These are phyloP conservation scores for Propithecus perrieri DNA, from an alignment of 2,797 vertebrate species.

Conservation along the genomic window DNA sequence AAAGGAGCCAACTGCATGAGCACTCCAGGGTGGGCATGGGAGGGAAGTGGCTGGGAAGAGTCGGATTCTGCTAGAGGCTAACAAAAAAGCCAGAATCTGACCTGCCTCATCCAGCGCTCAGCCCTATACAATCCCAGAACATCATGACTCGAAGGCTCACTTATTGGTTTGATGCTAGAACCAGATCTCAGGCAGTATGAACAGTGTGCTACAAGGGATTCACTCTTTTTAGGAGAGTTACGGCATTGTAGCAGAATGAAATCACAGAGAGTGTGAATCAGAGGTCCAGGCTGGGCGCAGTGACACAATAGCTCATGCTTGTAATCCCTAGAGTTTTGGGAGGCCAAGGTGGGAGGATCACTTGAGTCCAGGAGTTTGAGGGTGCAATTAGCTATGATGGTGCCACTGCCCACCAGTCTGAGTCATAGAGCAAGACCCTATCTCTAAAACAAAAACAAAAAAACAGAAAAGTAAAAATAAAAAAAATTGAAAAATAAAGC, in stretches of 20 bases:
- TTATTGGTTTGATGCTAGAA: neutral
- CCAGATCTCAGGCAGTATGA: neutral
- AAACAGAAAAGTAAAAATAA: no score
- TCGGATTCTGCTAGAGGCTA: neutral
- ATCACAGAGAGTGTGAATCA: neutral
- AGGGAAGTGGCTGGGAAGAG: neutral
- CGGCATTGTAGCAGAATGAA: neutral
- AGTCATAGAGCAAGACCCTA: neutral
- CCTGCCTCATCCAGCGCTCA: neutral
- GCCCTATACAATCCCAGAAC: neutral
- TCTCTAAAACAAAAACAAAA: neutral
- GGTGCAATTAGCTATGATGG: no score
- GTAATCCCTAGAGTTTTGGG: neutral
- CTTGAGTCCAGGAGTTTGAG: neutral
- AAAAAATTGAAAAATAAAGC: neutral
- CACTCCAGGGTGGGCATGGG: neutral
- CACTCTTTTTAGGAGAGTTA: neutral
- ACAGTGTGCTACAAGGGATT: neutral
- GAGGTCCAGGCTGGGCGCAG: neutral
- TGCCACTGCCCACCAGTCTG: neutral
- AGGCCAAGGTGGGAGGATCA: neutral
- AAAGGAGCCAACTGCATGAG: neutral
- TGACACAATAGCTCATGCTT: neutral
- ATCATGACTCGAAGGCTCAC: neutral
- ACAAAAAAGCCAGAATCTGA: neutral